Base-by-base conservation (phyloP, 2,797 vertebrate species). In the Macroramphosus scolopax region DNA sequence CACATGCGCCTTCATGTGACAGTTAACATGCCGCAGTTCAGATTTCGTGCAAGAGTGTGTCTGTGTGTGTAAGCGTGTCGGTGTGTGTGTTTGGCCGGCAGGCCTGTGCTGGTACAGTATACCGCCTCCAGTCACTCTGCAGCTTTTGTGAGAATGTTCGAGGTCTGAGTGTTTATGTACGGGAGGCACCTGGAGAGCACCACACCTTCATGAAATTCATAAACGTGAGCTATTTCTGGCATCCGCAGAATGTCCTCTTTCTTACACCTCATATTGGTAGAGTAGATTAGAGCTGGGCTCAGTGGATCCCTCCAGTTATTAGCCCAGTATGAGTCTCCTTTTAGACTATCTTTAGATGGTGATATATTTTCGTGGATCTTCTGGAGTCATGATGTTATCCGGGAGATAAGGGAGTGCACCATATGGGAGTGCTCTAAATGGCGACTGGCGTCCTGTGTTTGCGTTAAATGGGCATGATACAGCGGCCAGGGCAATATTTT, bases 151-250 rank as follows among this genome's bases (percentile, higher is more conserved):
- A 87, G 84, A 89, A 88, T 74, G 61, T 77, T 77, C 78, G 81
- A 84, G 80, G 68, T 72, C 73, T 77, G 65, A 68, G 68, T 81
- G 84, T 90, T 83, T 84, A 64, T 78, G 73, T 78, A 77, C 55
- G 66, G 45, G 63, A 78, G 70, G 86, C 90, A 94, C 90, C 92
- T 93, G 90, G 87, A 88, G 81, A 82, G 73, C 58, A 61, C 91
- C 91, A 88, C 92, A 85, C 92, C 91, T 92, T 85, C 38, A 50
- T 76, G 77, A 83, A 89, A 88, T 85, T 82, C 79, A 87, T 83
- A 85, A 81, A 79, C 69, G 68, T 83, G 83, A 81, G 80, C 84
- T 87, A 81, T 87, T 84, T 79, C 74, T 81, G 80, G 81, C 78
- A 82, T 84, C 68, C 68, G 66, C 74, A 77, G 48, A 83, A 79